Percentiles rank a stretch among this genome's conserved stretches.
phyloP scores from a whole-genome alignment of 2,888 invertebrate species.

The Osmoderma eremita region DNA sequence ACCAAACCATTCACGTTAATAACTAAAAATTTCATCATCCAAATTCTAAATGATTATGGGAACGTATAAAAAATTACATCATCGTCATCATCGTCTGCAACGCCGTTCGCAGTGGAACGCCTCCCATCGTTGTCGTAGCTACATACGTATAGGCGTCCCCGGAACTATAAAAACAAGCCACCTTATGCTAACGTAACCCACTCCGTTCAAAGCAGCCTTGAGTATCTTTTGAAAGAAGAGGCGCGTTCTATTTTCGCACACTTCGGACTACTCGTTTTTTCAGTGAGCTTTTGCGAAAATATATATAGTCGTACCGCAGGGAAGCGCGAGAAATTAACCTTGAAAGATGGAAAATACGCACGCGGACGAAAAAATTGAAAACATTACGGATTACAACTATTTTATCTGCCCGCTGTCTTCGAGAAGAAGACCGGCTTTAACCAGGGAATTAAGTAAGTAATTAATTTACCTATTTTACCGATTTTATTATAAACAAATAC shows the following conservation, averaged over 20 bases:
- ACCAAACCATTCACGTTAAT: background rate
- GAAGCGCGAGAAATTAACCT: background rate
- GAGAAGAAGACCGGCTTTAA: constrained; percentile 64
- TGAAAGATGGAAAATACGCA: constrained; percentile 36
- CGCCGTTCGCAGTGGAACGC: background rate
- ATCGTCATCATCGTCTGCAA: constrained; percentile 15
- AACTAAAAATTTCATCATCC: constrained; percentile 36
- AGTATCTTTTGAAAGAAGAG: constrained; percentile 31
- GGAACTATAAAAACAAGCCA: constrained; percentile 38
- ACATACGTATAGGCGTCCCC: background rate
- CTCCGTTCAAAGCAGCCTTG: constrained; percentile 34
- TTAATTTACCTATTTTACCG: no score
- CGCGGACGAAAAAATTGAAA: constrained; percentile 40
- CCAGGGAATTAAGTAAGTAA: constrained; percentile 68
- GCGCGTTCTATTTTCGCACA: constrained; percentile 14
- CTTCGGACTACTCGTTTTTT: background rate
- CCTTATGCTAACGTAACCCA: constrained; percentile 28
- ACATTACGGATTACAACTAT: constrained; percentile 61
- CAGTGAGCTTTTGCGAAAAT: constrained; percentile 9
- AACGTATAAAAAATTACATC: constrained; percentile 38
- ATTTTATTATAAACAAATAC: no score
- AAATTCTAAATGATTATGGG: constrained; percentile 36
- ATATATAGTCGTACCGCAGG: background rate
- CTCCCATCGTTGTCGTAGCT: background rate
- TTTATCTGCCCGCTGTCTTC: constrained; percentile 65